Conservation (phyloP, 2,113 vertebrate species). For the Herpailurus yagouaroundi region DNA sequence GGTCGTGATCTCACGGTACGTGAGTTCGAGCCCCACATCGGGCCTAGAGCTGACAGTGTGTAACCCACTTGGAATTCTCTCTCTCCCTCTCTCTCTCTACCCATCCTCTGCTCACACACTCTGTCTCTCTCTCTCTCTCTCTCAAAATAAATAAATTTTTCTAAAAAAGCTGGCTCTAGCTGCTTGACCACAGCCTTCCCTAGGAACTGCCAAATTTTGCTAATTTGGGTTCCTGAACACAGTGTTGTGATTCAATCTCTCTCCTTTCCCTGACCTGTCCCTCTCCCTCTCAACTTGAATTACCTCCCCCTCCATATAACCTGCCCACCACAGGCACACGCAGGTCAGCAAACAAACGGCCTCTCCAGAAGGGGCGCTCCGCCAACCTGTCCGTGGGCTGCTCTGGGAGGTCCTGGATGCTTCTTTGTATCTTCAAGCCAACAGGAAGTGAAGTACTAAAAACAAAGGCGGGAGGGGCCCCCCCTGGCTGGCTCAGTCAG, state of each 20-base stretch:
- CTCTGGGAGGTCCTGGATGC: conserved; percentile 60
- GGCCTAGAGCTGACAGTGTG: too few species aligned
- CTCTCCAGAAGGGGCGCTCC: conserved; percentile 55
- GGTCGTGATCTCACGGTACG: too few species aligned
- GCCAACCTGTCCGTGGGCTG: conserved; percentile 54
- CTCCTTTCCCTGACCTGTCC: conserved; percentile 59
- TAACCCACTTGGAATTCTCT: too few species aligned
- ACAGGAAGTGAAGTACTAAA: conserved; percentile 77
- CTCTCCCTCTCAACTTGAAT: not conserved
- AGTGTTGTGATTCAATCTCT: conserved; percentile 68
- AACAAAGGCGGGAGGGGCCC: not conserved
- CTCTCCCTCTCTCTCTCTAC: too few species aligned
- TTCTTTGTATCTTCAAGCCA: conserved; percentile 77
- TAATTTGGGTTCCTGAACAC: conserved; percentile 65
- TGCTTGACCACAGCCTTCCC: conserved; percentile 49
- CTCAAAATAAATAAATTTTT: too few species aligned
- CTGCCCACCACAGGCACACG: not conserved
- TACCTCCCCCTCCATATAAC: not conserved
- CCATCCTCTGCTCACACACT: too few species aligned
- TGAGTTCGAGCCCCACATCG: too few species aligned
- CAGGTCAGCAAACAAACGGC: not conserved
- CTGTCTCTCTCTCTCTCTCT: too few species aligned
- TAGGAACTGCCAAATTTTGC: conserved; percentile 67
- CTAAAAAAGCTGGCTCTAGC: not conserved
- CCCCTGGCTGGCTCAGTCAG: not conserved